Conservation (phyloP, 1,140 invertebrate species). For the Philotrypesis tridentata region DNA sequence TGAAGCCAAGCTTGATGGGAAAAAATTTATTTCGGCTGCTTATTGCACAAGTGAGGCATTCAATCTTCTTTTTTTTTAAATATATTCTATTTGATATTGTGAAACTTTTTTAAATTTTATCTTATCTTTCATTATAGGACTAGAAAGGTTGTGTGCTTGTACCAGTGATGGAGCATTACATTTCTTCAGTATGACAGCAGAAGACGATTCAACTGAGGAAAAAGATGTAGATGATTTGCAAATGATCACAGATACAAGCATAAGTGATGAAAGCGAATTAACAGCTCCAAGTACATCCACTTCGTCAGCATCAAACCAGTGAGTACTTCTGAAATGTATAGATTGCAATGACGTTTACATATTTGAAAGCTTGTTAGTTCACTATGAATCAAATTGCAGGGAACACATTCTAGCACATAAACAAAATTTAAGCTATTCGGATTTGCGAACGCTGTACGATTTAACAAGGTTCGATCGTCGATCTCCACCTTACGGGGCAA, state of each 20-base stretch:
- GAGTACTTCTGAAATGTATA: slow-evolving; percentile 44
- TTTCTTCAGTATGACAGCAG: slow-evolving; percentile 85
- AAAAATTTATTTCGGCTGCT: slow-evolving; percentile 82
- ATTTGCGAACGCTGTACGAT: slow-evolving; percentile 77
- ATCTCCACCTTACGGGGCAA: slow-evolving; percentile 83
- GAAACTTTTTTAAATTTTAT: neutral
- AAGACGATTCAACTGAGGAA: slow-evolving; percentile 80
- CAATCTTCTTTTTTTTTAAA: neutral
- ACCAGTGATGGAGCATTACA: slow-evolving; percentile 86
- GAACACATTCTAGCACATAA: slow-evolving; percentile 76
- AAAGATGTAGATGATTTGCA: slow-evolving; percentile 79
- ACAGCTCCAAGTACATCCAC: slow-evolving; percentile 67
- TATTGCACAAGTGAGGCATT: slow-evolving; percentile 81
- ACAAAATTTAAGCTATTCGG: slow-evolving; percentile 72
- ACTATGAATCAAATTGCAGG: slow-evolving; percentile 58
- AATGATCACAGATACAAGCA: slow-evolving; percentile 67
- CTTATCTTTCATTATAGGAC: slow-evolving; percentile 72
- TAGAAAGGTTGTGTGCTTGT: slow-evolving; percentile 88
- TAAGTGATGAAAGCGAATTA: slow-evolving; percentile 53
- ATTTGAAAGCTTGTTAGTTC: neutral
- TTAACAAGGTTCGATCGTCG: slow-evolving; percentile 80
- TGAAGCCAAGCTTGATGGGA: slow-evolving; percentile 78
- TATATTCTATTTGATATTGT: slow-evolving; percentile 7
- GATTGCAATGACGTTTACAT: neutral
- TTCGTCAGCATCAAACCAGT: slow-evolving; percentile 62